These are phyloP conservation scores for Melipona beecheii DNA, from an alignment of 2,888 invertebrate genomes.

Conservation along the genomic window DNA sequence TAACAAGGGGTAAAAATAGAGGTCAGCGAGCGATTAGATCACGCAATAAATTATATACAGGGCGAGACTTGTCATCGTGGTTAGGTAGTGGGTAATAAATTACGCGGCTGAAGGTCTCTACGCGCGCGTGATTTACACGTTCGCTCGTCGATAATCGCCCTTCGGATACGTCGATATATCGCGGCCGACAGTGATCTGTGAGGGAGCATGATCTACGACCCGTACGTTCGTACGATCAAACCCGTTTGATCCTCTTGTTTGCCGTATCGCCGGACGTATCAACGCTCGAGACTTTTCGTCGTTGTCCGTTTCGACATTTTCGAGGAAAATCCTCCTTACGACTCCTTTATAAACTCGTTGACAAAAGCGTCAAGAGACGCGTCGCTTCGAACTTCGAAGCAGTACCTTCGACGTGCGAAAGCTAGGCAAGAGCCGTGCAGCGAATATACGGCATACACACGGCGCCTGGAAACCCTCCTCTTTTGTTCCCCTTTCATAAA, in stretches of 20 bases:
- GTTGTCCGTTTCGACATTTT: background rate
- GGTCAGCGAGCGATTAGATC: constrained; percentile 33
- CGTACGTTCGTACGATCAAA: background rate
- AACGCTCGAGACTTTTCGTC: background rate
- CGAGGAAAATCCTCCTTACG: background rate
- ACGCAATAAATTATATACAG: constrained; percentile 56
- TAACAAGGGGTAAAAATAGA: constrained; percentile 27
- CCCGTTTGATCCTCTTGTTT: background rate
- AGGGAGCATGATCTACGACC: constrained; percentile 27
- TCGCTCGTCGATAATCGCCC: constrained; percentile 59
- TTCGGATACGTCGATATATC: constrained; percentile 55
- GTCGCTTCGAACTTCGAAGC: background rate
- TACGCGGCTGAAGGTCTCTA: constrained; percentile 42
- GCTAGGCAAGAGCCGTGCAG: background rate
- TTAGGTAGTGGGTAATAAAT: constrained; percentile 57
- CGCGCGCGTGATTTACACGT: constrained; percentile 54
- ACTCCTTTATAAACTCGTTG: constrained; percentile 22
- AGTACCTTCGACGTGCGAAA: background rate
- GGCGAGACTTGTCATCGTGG: constrained; percentile 59
- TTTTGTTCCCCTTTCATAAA: constrained; percentile 4
- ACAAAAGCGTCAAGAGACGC: background rate
- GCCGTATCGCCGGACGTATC: constrained; percentile 18
- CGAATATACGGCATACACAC: background rate
- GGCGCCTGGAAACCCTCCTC: background rate
- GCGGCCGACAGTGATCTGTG: constrained; percentile 48